Conservation (phyloP, 2,113 vertebrate genomes). For the Chloropsis hardwickii region DNA sequence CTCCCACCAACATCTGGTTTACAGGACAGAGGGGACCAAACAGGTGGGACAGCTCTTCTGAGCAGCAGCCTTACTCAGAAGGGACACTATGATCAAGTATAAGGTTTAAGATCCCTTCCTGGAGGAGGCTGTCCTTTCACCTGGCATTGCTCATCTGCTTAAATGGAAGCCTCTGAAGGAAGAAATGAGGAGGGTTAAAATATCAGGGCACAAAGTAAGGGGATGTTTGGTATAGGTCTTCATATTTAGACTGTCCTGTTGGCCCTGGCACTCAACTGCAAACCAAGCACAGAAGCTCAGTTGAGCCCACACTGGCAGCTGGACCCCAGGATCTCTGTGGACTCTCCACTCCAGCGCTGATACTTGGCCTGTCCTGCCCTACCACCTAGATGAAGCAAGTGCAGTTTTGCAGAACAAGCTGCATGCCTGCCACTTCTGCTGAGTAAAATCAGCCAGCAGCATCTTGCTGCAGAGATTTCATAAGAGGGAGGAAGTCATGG, state of each 20-base stretch:
- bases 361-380: background rate
- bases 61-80: background rate
- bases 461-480: background rate
- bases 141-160: background rate
- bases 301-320: background rate
- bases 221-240: background rate
- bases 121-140: background rate
- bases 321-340: background rate
- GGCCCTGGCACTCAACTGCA: background rate
- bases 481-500: slow-evolving; percentile 2
- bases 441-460: background rate
- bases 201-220: background rate
- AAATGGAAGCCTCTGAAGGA: background rate
- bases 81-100: background rate
- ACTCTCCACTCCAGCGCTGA: background rate
- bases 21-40: background rate
- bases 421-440: background rate
- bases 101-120: background rate
- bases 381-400: background rate
- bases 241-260: background rate
- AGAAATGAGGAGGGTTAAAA: background rate
- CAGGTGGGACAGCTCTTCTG: background rate
- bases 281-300: background rate
- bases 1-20: background rate
- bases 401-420: background rate